phyloP scores from a whole-genome alignment of 2,888 invertebrate species.

The Agelastica alni region DNA sequence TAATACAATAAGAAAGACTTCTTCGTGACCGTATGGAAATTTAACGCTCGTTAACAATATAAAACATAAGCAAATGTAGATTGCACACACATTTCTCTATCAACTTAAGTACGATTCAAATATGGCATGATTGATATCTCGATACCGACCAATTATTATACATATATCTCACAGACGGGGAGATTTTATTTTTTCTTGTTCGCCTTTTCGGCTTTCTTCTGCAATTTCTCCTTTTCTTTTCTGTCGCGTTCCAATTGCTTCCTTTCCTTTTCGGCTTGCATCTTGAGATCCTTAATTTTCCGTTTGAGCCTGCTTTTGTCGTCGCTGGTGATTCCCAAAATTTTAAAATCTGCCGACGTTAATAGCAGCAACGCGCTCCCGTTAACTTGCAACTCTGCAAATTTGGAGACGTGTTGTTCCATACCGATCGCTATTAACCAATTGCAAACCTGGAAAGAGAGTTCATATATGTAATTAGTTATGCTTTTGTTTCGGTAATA shows the following conservation, averaged over 20 bases:
- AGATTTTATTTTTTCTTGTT: slow-evolving; percentile 65
- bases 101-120: background rate
- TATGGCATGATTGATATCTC: slow-evolving; percentile 2
- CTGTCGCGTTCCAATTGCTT: slow-evolving; percentile 83
- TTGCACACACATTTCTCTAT: background rate
- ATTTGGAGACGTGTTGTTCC: slow-evolving; percentile 85
- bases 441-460: slow-evolving; percentile 83
- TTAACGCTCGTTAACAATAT: too few species aligned
- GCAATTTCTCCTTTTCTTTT: slow-evolving; percentile 81
- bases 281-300: slow-evolving; percentile 81
- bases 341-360: slow-evolving; percentile 91
- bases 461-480: too few species aligned
- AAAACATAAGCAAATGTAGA: too few species aligned
- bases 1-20: too few species aligned
- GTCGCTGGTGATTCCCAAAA: slow-evolving; percentile 76
- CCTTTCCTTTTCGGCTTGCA: slow-evolving; percentile 72
- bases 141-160: background rate
- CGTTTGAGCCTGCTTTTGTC: slow-evolving; percentile 84
- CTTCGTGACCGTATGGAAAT: too few species aligned
- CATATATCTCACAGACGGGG: background rate
- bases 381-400: slow-evolving; percentile 86
- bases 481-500: too few species aligned
- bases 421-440: slow-evolving; percentile 84
- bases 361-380: slow-evolving; percentile 84
- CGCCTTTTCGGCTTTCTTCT: slow-evolving; percentile 80